A percentile compares a stretch with the other conserved stretches of the same genome.
Evolutionary conservation across 2,113 vertebrate genomes (phyloP).

Genomic region (Ptilorrhoa leucosticta): DNA sequence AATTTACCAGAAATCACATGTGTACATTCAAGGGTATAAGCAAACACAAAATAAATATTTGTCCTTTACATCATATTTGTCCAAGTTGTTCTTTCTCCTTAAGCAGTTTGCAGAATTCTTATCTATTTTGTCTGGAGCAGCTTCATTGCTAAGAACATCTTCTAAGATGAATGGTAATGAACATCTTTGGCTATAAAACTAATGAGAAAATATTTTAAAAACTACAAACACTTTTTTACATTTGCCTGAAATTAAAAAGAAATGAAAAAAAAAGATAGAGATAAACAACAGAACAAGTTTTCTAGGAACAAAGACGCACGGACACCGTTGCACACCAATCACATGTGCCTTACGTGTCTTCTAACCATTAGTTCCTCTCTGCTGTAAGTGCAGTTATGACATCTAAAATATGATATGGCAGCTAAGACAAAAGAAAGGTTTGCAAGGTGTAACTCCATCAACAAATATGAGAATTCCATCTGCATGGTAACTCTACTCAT

Average conservation of each 20-base stretch:
- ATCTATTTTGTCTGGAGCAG: neutral
- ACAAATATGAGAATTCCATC: neutral
- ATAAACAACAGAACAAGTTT: neutral
- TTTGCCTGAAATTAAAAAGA: neutral
- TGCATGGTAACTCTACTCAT: neutral
- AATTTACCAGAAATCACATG: neutral
- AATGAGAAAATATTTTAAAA: neutral
- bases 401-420: neutral
- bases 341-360: neutral
- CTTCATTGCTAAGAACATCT: neutral
- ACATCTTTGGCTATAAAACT: neutral
- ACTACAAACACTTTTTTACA: neutral
- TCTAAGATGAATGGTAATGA: neutral
- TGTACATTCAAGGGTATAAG: neutral
- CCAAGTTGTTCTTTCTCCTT: neutral
- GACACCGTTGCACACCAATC: neutral
- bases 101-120: neutral
- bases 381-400: neutral
- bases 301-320: neutral
- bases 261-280: neutral
- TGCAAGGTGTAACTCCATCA: neutral
- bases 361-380: neutral
- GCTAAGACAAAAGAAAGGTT: neutral
- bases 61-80: neutral
- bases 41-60: neutral